Evolutionary conservation across 2,113 vertebrate species (phyloP), one percentile per base, ranked within the genome.

Genomic region (Hemicordylus capensis): DNA sequence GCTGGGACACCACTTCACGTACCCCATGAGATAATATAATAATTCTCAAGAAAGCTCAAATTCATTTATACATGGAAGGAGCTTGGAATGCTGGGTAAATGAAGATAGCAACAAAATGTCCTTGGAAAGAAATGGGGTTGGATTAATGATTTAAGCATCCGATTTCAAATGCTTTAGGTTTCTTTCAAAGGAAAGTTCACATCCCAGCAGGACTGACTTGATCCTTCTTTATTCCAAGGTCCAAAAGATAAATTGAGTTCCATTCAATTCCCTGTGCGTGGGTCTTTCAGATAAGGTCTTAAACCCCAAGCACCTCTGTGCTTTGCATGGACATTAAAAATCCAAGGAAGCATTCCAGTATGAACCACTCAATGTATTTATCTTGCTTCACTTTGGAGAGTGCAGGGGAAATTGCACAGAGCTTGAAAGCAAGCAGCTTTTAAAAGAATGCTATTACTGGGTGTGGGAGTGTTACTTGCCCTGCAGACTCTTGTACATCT

Each of bases 11-110:
- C 39, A 73, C 51, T 92, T 91, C 89, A 90, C 89, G 85, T 93
- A 88, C 85, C 70, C 58, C 81, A 77, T 89, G 89, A 93, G 93
- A 93, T 91, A 94, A 94, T 91, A 89, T 81, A 92, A 90, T 94
- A 94, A 96, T 95, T 94, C 95, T 90, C 83, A 90, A 91, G 90
- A 90, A 90, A 93, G 93, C 92, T 93, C 94, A 95, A 93, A 90
- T 91, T 95, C 89, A 93, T 94, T 94, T 94, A 87, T 92, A 88
- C 89, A 87, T 91, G 85, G 87, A 91, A 93, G 74, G 89, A 83
- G 94, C 88, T 85, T 91, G 87, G 84, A 93, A 92, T 90, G 91
- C 89, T 90, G 90, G 81, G 90, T 92, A 93, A 90, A 86, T 91
- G 89, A 92, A 93, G 90, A 91, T 90, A 80, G 82, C 85, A 91